Conservation (phyloP, 2,797 vertebrate species). For the Octomys mimax region DNA sequence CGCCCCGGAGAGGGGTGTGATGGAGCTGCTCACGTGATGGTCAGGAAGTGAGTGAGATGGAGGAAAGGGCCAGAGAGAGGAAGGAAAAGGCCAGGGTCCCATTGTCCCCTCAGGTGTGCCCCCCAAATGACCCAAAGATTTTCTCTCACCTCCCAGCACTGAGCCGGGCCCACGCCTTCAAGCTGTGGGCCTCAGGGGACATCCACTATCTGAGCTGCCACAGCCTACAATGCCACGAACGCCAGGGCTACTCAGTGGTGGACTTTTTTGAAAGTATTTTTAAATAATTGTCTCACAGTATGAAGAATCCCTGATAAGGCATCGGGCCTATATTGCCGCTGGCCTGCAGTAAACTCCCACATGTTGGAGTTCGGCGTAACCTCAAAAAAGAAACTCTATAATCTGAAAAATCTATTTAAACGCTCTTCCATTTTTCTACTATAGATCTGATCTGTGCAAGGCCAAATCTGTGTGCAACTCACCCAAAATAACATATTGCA, state of each 20-base stretch:
- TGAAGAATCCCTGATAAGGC: not conserved
- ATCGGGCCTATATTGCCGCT: not conserved
- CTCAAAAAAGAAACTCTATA: not conserved
- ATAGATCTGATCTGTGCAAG: not conserved
- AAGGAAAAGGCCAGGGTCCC: no score
- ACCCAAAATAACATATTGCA: not conserved
- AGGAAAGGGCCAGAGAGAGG: not conserved
- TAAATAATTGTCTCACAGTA: accelerated
- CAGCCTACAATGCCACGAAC: accelerated
- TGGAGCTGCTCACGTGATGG: no score
- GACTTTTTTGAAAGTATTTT: no score
- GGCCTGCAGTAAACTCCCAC: not conserved
- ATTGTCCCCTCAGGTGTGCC: not conserved
- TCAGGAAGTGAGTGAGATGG: not conserved
- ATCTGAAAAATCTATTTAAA: not conserved
- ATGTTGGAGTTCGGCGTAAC: not conserved
- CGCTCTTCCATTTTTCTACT: not conserved
- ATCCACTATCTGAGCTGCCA: no score
- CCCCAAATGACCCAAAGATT: no score
- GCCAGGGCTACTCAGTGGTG: accelerated
- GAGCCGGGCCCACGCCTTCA: not conserved
- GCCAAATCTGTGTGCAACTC: not conserved
- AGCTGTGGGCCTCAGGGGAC: no score
- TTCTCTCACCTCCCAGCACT: not conserved
- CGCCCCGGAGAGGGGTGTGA: not conserved